Percentiles rank a stretch among this genome's conserved stretches.
These are phyloP conservation scores for Amiota communis DNA, from an alignment of 2,888 invertebrate species.

Conservation along the genomic window DNA sequence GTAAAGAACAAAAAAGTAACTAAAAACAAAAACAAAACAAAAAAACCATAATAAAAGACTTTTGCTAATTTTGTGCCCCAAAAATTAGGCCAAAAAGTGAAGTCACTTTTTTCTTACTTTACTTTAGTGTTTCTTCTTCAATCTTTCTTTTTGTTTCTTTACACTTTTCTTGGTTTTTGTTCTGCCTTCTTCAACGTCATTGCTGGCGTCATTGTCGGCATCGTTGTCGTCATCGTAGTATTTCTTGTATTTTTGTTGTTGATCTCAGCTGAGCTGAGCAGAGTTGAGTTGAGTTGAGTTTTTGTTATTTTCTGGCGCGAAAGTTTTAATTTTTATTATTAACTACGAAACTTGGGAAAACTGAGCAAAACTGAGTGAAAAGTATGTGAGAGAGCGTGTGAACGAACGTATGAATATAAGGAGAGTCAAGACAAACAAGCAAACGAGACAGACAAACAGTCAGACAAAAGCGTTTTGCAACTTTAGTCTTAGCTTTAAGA, in stretches of 20 bases:
- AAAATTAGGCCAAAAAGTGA: slow-evolving; percentile 48
- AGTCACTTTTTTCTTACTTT: slow-evolving; percentile 19
- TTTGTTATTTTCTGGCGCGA: slow-evolving; percentile 65
- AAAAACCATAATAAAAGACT: slow-evolving; percentile 27
- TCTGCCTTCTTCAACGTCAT: background rate
- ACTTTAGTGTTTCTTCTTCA: background rate
- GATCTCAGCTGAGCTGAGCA: background rate
- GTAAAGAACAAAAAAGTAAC: background rate
- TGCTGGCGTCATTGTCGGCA: background rate
- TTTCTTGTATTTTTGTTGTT: slow-evolving; percentile 49
- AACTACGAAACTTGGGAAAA: slow-evolving; percentile 62
- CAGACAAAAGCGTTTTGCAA: slow-evolving; percentile 13
- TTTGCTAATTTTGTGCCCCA: slow-evolving; percentile 43
- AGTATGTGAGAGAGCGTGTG: background rate
- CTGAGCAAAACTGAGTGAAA: slow-evolving; percentile 16
- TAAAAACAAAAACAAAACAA: slow-evolving; percentile 23
- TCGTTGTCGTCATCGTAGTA: background rate
- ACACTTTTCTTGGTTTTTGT: slow-evolving; percentile 17
- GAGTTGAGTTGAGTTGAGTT: slow-evolving; percentile 46
- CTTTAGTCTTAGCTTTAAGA: background rate
- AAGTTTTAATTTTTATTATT: slow-evolving; percentile 68
- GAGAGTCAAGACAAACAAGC: slow-evolving; percentile 27
- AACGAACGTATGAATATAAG: background rate
- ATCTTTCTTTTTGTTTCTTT: slow-evolving; percentile 18
- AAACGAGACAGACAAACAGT: slow-evolving; percentile 30